A percentile compares a stretch with the other conserved stretches of the same genome.
Evolutionary conservation across 1,140 invertebrate species (phyloP).

Genomic region (Sarcophaga bullata): DNA sequence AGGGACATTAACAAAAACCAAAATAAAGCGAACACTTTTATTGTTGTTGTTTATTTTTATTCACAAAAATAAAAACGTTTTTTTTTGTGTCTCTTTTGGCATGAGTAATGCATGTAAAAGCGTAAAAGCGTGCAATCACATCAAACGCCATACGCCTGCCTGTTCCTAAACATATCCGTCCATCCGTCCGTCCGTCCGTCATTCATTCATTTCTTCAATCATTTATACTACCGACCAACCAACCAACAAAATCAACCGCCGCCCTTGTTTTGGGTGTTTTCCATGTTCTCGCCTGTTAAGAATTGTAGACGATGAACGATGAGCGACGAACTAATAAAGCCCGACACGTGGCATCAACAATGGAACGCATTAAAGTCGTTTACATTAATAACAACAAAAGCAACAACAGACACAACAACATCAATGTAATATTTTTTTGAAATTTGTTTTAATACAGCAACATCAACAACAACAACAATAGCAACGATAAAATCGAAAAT

Average conservation of each 20-base stretch:
- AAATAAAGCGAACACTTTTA: neutral
- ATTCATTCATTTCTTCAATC: slow-evolving; percentile 25
- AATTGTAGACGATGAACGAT: slow-evolving; percentile 54
- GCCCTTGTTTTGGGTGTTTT: slow-evolving; percentile 43
- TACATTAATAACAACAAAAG: slow-evolving; percentile 59
- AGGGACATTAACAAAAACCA: neutral
- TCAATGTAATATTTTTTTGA: neutral
- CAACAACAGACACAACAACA: neutral
- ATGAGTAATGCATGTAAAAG: slow-evolving; percentile 60
- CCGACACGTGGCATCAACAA: slow-evolving; percentile 66
- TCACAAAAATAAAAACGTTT: too few species aligned
- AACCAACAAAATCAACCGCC: neutral
- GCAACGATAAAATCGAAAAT: slow-evolving; percentile 42
- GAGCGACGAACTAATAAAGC: slow-evolving; percentile 63
- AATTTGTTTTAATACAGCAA: neutral
- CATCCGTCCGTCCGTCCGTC: neutral
- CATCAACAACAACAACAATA: neutral
- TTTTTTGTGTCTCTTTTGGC: neutral
- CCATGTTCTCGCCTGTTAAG: slow-evolving; percentile 34
- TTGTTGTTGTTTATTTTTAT: too few species aligned
- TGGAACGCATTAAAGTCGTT: slow-evolving; percentile 67
- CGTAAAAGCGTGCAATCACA: slow-evolving; percentile 65
- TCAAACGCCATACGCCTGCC: slow-evolving; percentile 37
- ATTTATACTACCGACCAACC: slow-evolving; percentile 24
- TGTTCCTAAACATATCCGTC: neutral